phyloP scores from a whole-genome alignment of 2,888 invertebrate species.

The Zaprionus obscuricornis region DNA sequence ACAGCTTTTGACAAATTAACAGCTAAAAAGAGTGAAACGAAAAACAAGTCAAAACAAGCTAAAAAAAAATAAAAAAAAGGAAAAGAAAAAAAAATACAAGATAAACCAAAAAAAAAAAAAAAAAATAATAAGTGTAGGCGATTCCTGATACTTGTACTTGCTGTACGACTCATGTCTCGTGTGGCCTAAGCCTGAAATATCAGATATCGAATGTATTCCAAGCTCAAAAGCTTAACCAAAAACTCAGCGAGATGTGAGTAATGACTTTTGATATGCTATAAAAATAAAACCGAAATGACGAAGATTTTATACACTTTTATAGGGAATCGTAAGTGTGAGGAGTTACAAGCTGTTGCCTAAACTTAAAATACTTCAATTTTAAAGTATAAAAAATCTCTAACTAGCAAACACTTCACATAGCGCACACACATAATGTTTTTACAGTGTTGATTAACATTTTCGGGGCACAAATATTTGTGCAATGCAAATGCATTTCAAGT shows the following conservation, averaged over 20 bases:
- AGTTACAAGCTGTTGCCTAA: no score
- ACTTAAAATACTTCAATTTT: no score
- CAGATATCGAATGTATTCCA: conserved; percentile 56
- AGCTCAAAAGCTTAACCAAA: conserved; percentile 52
- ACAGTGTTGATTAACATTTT: conserved; percentile 62
- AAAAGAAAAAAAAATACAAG: conserved; percentile 19
- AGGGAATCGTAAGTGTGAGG: no score
- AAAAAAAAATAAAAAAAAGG: background rate
- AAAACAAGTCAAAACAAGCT: conserved; percentile 19
- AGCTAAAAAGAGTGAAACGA: conserved; percentile 34
- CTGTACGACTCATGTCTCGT: conserved; percentile 52
- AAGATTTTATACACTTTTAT: no score
- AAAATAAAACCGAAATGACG: conserved; percentile 38
- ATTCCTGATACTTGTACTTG: conserved; percentile 23
- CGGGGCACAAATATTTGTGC: conserved; percentile 47
- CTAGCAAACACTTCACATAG: no score
- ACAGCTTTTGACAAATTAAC: conserved; percentile 76
- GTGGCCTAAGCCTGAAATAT: conserved; percentile 28
- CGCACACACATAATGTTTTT: conserved; percentile 2
- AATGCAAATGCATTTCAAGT: conserved; percentile 70
- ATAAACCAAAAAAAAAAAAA: background rate
- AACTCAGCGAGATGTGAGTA: conserved; percentile 57
- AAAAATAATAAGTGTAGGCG: conserved; percentile 58
- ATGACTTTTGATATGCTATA: conserved; percentile 49
- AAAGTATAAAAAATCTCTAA: no score